Evolutionary conservation across 2,888 invertebrate species (phyloP).

Genomic region (Trachelus stipa): DNA sequence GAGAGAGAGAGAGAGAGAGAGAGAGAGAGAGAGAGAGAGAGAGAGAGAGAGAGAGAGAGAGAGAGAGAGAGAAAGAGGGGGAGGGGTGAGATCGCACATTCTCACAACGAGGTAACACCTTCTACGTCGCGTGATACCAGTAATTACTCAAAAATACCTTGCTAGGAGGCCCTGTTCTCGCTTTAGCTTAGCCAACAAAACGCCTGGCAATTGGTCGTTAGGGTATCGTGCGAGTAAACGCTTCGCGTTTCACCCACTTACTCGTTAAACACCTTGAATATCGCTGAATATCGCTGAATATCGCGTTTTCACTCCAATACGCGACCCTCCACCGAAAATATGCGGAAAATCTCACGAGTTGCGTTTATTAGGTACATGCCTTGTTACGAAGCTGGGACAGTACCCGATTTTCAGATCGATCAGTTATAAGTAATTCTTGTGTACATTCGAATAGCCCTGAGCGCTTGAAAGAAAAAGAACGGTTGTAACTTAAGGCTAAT

Average conservation of each 20-base stretch:
- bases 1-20: too few relatives aligned
- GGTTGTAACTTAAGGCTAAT: background rate
- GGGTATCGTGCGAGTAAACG: constrained; percentile 58
- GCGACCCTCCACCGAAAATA: background rate
- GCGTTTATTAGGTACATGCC: background rate
- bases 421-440: background rate
- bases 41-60: too few relatives aligned
- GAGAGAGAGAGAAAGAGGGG: constrained; percentile 4
- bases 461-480: background rate
- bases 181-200: constrained; percentile 54
- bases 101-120: constrained; percentile 52
- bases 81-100: constrained; percentile 1
- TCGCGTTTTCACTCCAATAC: constrained; percentile 12
- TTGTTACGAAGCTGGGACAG: background rate
- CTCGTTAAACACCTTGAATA: constrained; percentile 42
- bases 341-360: background rate
- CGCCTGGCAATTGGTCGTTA: constrained; percentile 53
- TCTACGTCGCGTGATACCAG: constrained; percentile 62
- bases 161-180: constrained; percentile 50
- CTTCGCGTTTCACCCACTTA: constrained; percentile 51
- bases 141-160: constrained; percentile 61
- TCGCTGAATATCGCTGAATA: constrained; percentile 27
- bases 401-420: background rate
- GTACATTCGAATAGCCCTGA: too few relatives aligned
- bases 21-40: too few relatives aligned